A percentile compares a stretch with the other conserved stretches of the same genome.
Conservation (phyloP, 2,888 invertebrate species). For the Sphinx pinastri region DNA sequence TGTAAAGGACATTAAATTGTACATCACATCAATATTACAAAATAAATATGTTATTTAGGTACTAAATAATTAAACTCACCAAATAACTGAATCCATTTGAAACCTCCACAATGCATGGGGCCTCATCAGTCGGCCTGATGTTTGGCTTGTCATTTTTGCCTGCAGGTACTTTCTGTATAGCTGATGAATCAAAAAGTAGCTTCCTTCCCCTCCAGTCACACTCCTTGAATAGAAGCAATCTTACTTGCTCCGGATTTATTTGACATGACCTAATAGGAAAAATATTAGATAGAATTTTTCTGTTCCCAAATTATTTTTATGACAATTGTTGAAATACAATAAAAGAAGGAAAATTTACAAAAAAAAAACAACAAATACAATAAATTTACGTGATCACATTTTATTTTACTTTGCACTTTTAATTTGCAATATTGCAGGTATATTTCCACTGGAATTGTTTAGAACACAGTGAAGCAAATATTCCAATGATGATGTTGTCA, state of each 20-base stretch:
- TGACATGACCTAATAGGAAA: constrained; percentile 76
- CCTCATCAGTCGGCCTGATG: constrained; percentile 54
- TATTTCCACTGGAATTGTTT: no score
- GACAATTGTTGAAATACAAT: not conserved
- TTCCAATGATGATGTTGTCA: no score
- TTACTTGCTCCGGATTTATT: constrained; percentile 89
- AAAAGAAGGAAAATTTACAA: not conserved
- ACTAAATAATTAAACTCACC: constrained; percentile 71
- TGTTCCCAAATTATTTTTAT: no score
- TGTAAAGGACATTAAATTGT: no score
- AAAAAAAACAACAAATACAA: no score
- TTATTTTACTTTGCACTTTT: no score
- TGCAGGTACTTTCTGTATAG: constrained; percentile 84
- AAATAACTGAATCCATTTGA: constrained; percentile 86
- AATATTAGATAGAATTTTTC: not conserved
- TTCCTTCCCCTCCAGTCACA: constrained; percentile 92
- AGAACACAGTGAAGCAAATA: no score
- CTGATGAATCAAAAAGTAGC: constrained; percentile 92
- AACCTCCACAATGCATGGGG: constrained; percentile 84
- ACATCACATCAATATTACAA: no score
- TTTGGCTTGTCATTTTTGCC: constrained; percentile 70
- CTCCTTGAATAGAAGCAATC: constrained; percentile 93
- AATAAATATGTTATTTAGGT: no score
- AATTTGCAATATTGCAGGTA: no score
- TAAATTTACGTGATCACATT: no score